phyloP scores from a whole-genome alignment of 2,888 invertebrate genomes.

The Trissonchulus sp. region DNA sequence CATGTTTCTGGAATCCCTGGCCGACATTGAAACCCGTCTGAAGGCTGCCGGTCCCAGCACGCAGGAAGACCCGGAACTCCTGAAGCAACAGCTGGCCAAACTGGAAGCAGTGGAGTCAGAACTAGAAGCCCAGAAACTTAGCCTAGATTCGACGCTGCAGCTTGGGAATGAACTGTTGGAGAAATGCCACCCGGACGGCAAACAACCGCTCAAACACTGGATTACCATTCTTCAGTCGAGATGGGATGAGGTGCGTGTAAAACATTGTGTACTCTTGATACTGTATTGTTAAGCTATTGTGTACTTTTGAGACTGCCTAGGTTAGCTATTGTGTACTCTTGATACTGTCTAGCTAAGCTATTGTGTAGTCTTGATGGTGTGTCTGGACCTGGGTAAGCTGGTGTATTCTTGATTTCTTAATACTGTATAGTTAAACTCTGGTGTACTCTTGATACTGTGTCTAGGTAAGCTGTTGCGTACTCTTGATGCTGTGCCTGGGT shows the following conservation, averaged over 20 bases:
- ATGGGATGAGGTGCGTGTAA: conserved; percentile 64
- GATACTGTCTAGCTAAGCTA: too few species aligned
- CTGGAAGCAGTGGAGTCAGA: conserved; percentile 67
- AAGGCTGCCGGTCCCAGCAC: conserved; percentile 85
- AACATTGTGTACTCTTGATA: too few species aligned
- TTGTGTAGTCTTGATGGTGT: too few species aligned
- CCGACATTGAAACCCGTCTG: conserved; percentile 86
- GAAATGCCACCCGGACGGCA: conserved; percentile 92
- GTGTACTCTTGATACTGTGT: too few species aligned
- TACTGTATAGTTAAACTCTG: too few species aligned
- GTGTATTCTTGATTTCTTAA: too few species aligned
- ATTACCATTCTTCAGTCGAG: conserved; percentile 89
- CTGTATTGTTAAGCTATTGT: too few species aligned
- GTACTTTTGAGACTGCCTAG: too few species aligned
- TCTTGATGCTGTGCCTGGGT: too few species aligned
- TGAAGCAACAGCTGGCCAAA: conserved; percentile 73
- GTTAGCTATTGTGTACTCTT: too few species aligned
- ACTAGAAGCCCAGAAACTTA: conserved; percentile 71
- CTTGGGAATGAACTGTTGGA: conserved; percentile 80
- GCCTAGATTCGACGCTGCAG: conserved; percentile 76
- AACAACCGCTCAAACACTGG: conserved; percentile 98
- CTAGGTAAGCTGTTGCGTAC: too few species aligned
- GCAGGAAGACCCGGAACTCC: conserved; percentile 81
- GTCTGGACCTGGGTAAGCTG: too few species aligned
- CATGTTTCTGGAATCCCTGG: conserved; percentile 87